Evolutionary conservation across 2,888 invertebrate species (phyloP), one percentile per base, ranked within the genome.

Genomic region (Agonopterix arenella): DNA sequence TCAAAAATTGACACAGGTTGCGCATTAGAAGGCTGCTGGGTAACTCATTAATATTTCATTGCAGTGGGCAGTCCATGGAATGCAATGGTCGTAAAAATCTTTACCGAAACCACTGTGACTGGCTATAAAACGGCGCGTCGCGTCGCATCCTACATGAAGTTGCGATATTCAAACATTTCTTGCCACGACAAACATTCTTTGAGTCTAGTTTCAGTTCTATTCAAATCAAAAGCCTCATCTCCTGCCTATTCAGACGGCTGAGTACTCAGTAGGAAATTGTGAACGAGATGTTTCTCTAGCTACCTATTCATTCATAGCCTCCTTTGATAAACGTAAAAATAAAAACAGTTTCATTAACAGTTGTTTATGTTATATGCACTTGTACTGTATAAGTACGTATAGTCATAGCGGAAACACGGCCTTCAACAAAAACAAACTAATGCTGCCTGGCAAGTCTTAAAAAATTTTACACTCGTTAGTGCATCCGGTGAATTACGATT

Each of bases 401-500:
- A 76, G 66, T 66, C 68, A 72, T 74, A 73, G 73, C 78, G 81
- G 81, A 83, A 83, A 76, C 65, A 58, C 66, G 63, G 61, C 60
- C 52, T 64, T 58, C 64, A 73, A 79, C 72, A 84, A 85, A 83
- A 85, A 83, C 76, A 72, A 76, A 77, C 71, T 65, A 75, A 75
- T 70, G 71, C 70, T 66, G 71, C 75, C 69, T 59, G 62, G 70
- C 63, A 63, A 68, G 70, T 64, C 70, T 78, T 73, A 80, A 85
- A 85, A 83, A 82, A 69, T 57, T 66, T 69, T 78, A 77, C 76
- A 84, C 84, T 89, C 88, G 84, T 88, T 88, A 88, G 86, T 75
- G 82, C 86, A 84, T 89, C 86, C 88, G 86, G 84, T 77, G 81
- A 80, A 82, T 80, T 85, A 81, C 84, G 76, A 82, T 78, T 79